A percentile compares a stretch with the other conserved stretches of the same genome.
Conservation (phyloP, 2,113 vertebrate species). For the Lutjanus erythropterus region DNA sequence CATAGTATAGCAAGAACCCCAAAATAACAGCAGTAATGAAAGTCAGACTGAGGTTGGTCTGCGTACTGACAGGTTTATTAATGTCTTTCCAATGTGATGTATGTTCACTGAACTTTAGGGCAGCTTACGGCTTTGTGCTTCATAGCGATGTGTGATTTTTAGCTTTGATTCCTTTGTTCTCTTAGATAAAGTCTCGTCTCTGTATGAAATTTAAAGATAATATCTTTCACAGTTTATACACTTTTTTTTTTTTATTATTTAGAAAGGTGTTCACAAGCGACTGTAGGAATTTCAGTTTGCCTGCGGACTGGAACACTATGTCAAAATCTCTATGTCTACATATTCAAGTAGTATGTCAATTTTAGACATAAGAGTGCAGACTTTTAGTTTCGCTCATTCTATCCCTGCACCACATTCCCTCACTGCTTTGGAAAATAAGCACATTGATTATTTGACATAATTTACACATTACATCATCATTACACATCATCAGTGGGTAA, state of each 20-base stretch:
- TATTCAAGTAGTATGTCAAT: neutral
- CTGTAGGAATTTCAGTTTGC: neutral
- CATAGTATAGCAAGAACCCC: conserved; percentile 46
- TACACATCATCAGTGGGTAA: too few relatives aligned
- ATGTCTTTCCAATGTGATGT: conserved; percentile 83
- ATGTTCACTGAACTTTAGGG: conserved; percentile 81
- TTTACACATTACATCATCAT: too few relatives aligned
- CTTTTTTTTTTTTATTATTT: too few relatives aligned
- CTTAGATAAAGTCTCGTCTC: conserved; percentile 43
- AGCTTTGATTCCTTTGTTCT: conserved; percentile 55
- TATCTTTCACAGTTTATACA: conserved; percentile 39
- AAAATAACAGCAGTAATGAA: conserved; percentile 72
- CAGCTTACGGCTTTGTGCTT: conserved; percentile 70
- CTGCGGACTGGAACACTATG: neutral
- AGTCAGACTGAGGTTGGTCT: conserved; percentile 76
- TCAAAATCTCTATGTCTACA: neutral
- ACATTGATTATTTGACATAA: too few relatives aligned
- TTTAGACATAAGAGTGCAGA: neutral
- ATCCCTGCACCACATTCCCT: neutral
- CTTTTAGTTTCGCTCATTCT: neutral
- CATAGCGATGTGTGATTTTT: conserved; percentile 65
- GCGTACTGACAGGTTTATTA: conserved; percentile 83
- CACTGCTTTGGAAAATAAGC: neutral
- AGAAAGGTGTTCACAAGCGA: too few relatives aligned
- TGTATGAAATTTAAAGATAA: conserved; percentile 44